Evolutionary conservation across 2,888 invertebrate species (phyloP), one percentile per base, ranked within the genome.

Genomic region (Bhutanitis thaidina): DNA sequence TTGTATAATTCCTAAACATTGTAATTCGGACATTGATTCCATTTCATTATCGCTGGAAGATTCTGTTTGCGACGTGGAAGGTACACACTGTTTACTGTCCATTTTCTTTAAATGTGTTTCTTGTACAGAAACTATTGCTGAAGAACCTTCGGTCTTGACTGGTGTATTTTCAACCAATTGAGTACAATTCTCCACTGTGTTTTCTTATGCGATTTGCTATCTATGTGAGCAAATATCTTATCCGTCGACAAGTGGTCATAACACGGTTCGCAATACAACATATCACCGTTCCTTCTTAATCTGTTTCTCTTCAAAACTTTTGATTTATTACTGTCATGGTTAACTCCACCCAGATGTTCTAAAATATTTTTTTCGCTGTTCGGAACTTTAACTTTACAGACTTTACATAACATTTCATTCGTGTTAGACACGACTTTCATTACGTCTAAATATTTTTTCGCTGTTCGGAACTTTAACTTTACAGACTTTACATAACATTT

Each of bases 401-500:
- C 14, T 34, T 27, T 35, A 35, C 47, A 48, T 15, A 12, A 4
- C 4, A 34, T 35, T 35, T 41, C 41, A 12, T 41, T 35, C 2
- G 14, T 35, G 14, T 16, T 29, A 27, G 27, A 27, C 8, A n/a
- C 15, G 7, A 30, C 10, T 12, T 48, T 25, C 27, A 48, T 40
- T 15, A 41, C 7, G 7, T 7, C n/a, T 4, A 20, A 20, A 20
- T 20, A 2, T 20, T 5, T n/a, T n/a, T n/a, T 25, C 8, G 3
- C 10, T 35, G 15, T 38, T 46, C 1, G 40, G 40, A 8, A 48
- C 13, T 14, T 1, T 35, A n/a, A 25, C 13, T 8, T 40, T 40
- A 9, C 47, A 48, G 5, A 48, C 14, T 34, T 27, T 35, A 35
- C 47, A 48, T 15, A 12, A 4, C 4, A 34, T 35, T 35, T 41